These are phyloP conservation scores for Axis porcinus DNA, from an alignment of 2,113 vertebrate species.

Conservation along the genomic window DNA sequence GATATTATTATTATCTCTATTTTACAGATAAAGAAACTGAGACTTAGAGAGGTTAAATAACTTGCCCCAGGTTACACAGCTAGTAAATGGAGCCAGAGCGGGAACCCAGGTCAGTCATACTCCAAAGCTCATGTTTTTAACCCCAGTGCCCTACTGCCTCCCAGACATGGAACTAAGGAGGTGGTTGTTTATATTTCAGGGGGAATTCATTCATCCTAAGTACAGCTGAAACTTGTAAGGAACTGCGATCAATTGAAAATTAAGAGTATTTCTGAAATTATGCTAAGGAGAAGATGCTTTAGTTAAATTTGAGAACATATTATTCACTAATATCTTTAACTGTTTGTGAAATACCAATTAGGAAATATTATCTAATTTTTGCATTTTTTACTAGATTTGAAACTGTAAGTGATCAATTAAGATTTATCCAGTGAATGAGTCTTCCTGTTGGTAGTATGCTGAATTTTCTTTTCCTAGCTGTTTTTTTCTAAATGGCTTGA, in stretches of 20 bases:
- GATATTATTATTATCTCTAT: conserved; percentile 57
- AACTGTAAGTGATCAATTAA: conserved; percentile 2
- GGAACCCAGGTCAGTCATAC: conserved; percentile 46
- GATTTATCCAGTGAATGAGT: not conserved
- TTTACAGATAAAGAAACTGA: conserved; percentile 66
- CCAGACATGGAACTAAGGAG: conserved; percentile 3
- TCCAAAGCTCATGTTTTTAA: conserved; percentile 39
- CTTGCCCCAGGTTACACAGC: conserved; percentile 57
- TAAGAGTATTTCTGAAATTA: conserved; percentile 8
- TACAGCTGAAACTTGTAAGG: conserved; percentile 2
- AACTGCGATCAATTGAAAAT: not conserved
- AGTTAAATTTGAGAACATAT: not conserved
- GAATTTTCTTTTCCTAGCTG: conserved; percentile 18
- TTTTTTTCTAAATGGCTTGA: not conserved
- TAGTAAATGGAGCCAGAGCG: conserved; percentile 54
- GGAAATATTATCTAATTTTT: conserved; percentile 26
- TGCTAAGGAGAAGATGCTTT: conserved; percentile 20
- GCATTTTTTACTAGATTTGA: conserved; percentile 4
- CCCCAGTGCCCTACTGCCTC: not conserved
- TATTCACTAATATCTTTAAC: not conserved
- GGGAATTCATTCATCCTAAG: conserved; percentile 13
- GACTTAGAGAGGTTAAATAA: conserved; percentile 64
- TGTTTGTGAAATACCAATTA: not conserved
- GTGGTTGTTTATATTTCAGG: not conserved
- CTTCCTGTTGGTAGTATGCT: not conserved